Conservation (phyloP, 2,888 invertebrate genomes). For the Ptychoptera albimana region DNA sequence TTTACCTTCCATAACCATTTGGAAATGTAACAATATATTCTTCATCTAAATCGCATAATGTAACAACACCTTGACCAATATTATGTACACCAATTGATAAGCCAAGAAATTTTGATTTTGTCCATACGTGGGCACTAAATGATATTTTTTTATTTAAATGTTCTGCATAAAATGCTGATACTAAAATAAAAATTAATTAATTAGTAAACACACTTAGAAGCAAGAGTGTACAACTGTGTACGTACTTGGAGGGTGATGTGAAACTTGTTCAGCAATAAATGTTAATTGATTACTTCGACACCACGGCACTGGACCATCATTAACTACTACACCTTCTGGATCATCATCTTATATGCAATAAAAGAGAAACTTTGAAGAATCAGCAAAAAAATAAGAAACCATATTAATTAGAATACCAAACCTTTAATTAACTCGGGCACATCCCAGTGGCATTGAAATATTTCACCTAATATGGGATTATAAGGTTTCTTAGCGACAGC, state of each 20-base stretch:
- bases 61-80: constrained; percentile 88
- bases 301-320: constrained; percentile 85
- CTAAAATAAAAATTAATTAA: constrained; percentile 30
- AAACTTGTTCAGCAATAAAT: constrained; percentile 96
- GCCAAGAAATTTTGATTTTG: constrained; percentile 97
- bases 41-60: constrained; percentile 76
- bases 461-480: constrained; percentile 95
- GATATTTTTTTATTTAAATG: constrained; percentile 78
- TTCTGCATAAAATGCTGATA: constrained; percentile 98
- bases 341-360: constrained; percentile 13
- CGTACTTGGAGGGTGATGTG: constrained; percentile 94
- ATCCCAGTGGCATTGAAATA: constrained; percentile 83
- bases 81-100: constrained; percentile 96
- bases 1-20: constrained; percentile 86
- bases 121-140: constrained; percentile 95
- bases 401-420: not conserved
- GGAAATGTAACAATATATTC: constrained; percentile 95
- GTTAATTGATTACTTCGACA: constrained; percentile 72
- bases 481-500: constrained; percentile 98
- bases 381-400: not conserved
- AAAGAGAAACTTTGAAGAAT: not conserved
- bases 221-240: constrained; percentile 6
- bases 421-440: constrained; percentile 29
- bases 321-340: constrained; percentile 27
- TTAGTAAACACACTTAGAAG: not conserved